A percentile compares a stretch with the other conserved stretches of the same genome.
Conservation (phyloP, 37 sponge, comb jelly and placozoan species). For the Mnemiopsis leidyi region DNA sequence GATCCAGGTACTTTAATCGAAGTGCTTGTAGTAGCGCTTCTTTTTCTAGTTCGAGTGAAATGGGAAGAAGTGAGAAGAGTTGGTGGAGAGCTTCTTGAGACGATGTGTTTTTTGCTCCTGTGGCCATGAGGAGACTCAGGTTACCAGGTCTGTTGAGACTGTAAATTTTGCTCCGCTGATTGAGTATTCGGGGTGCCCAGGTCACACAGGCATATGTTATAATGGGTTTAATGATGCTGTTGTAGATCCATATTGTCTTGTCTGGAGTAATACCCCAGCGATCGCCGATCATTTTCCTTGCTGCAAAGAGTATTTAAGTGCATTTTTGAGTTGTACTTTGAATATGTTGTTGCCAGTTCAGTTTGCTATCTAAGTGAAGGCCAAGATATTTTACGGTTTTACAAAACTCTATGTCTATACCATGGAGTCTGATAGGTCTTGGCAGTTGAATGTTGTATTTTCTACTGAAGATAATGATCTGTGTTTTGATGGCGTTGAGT, state of each 20-base stretch:
- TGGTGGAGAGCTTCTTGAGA: neutral
- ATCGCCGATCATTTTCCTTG: neutral
- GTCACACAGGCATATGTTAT: conserved; percentile 22
- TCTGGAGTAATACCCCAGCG: conserved; percentile 16
- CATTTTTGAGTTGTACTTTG: neutral
- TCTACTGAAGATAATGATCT: conserved; percentile 7
- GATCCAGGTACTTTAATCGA: neutral
- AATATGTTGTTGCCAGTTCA: conserved; percentile 19
- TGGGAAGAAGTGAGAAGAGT: neutral
- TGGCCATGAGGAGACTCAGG: neutral
- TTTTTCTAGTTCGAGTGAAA: neutral
- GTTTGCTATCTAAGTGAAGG: neutral
- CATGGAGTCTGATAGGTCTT: neutral
- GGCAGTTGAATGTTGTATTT: neutral
- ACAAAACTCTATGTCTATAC: conserved; percentile 7
- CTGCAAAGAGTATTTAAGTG: neutral
- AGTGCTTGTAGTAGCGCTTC: neutral
- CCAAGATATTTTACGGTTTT: conserved; percentile 10
- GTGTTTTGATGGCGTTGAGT: neutral
- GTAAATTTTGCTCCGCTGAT: neutral
- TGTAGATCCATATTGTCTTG: neutral
- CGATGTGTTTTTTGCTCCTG: neutral
- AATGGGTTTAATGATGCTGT: neutral
- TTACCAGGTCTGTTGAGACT: neutral
- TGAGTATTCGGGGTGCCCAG: neutral